Conservation (phyloP, 2,888 invertebrate species). For the Emmelina monodactyla region DNA sequence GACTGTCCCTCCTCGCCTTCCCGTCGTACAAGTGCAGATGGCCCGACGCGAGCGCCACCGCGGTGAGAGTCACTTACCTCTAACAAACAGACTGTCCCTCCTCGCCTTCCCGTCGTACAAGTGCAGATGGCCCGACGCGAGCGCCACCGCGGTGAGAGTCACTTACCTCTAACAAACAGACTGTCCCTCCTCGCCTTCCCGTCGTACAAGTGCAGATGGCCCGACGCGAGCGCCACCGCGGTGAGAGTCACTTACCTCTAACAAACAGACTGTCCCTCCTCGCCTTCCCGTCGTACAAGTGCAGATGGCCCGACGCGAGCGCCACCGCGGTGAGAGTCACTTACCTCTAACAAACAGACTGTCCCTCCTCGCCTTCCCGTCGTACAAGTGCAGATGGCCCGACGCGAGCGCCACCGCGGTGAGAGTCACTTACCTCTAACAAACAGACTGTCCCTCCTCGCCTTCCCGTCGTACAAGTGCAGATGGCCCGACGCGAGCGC, state of each 20-base stretch:
- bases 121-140: constrained; percentile 76
- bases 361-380: constrained; percentile 85
- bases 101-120: constrained; percentile 85
- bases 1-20: constrained; percentile 81
- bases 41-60: constrained; percentile 72
- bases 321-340: constrained; percentile 67
- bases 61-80: constrained; percentile 63
- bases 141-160: constrained; percentile 65
- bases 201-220: constrained; percentile 81
- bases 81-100: constrained; percentile 79
- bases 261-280: constrained; percentile 81
- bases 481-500: constrained; percentile 76
- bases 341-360: constrained; percentile 71
- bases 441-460: constrained; percentile 81
- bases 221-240: constrained; percentile 71
- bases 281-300: constrained; percentile 85
- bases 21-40: constrained; percentile 85
- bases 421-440: constrained; percentile 65
- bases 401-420: constrained; percentile 70
- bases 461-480: constrained; percentile 84
- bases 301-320: constrained; percentile 74
- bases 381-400: constrained; percentile 81
- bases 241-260: constrained; percentile 62
- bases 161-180: constrained; percentile 70
- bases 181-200: constrained; percentile 86